phyloP scores from a whole-genome alignment of 2,888 invertebrate genomes.

The Zhuqinia jingwanae region DNA sequence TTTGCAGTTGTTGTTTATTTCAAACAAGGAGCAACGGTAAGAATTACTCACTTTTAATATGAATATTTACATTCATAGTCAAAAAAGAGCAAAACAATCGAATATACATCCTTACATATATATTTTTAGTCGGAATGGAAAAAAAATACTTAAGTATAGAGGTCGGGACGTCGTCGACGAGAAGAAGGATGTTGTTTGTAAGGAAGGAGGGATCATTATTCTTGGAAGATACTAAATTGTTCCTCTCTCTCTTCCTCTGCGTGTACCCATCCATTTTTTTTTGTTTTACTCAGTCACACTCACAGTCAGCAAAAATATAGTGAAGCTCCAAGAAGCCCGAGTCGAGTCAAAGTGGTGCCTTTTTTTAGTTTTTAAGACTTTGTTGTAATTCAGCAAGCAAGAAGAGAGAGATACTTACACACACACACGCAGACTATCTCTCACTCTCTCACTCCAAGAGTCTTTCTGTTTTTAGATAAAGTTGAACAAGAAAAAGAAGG shows the following conservation, averaged over 20 bases:
- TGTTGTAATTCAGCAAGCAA: too few relatives aligned
- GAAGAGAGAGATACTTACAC: constrained; percentile 1
- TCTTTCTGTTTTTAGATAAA: constrained; percentile 47
- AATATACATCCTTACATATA: too few relatives aligned
- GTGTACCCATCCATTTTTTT: constrained; percentile 64
- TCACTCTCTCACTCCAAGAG: constrained; percentile 19
- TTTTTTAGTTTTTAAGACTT: constrained; percentile 45
- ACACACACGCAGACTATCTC: constrained; percentile 16
- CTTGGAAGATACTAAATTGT: constrained; percentile 66
- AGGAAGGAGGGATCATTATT: constrained; percentile 66
- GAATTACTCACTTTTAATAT: constrained; percentile 22
- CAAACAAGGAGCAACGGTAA: constrained; percentile 37
- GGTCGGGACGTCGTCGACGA: constrained; percentile 9
- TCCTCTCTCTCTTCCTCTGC: neutral
- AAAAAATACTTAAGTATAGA: neutral
- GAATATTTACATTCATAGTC: neutral
- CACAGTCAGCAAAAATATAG: neutral
- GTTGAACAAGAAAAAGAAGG: constrained; percentile 24
- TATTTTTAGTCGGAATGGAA: constrained; percentile 26
- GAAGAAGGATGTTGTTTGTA: constrained; percentile 18
- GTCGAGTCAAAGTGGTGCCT: constrained; percentile 70
- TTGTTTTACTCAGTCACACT: constrained; percentile 32
- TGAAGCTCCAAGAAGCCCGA: constrained; percentile 21
- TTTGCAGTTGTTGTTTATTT: constrained; percentile 49
- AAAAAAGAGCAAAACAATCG: constrained; percentile 8